Percentiles rank a stretch among this genome's conserved stretches.
Evolutionary conservation across 2,797 vertebrate species (phyloP).

Genomic region (Falco cherrug): DNA sequence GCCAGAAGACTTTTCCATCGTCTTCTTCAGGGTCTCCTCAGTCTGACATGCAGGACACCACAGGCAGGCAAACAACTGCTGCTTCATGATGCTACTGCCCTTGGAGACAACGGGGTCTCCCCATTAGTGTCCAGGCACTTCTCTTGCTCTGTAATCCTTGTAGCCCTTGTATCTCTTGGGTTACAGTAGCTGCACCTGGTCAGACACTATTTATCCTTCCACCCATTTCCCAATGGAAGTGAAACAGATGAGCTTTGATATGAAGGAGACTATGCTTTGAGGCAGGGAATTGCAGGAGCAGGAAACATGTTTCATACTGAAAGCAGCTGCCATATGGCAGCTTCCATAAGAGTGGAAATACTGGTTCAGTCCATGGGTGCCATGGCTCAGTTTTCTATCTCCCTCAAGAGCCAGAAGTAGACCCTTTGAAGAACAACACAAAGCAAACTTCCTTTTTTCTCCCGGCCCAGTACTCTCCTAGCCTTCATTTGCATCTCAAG

Average conservation of each 20-base stretch:
- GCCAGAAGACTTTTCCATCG: neutral
- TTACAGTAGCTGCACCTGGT: neutral
- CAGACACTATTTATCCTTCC: neutral
- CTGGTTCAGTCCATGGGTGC: neutral
- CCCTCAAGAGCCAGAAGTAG: neutral
- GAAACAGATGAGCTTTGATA: neutral
- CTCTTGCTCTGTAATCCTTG: neutral
- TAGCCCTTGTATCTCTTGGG: neutral
- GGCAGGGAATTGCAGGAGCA: neutral
- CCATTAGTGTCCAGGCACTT: neutral
- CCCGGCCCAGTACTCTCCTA: neutral
- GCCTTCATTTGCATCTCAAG: neutral
- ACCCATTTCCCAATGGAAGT: neutral
- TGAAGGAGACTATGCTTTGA: neutral
- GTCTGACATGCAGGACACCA: neutral
- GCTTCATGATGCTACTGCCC: neutral
- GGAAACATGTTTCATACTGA: neutral
- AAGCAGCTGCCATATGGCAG: neutral
- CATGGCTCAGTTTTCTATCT: neutral
- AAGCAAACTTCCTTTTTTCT: neutral
- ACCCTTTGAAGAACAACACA: neutral
- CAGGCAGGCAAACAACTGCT: neutral
- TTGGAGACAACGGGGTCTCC: neutral
- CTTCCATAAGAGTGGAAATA: neutral
- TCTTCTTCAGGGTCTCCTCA: neutral